Evolutionary conservation across 2,888 invertebrate species (phyloP), one percentile per base, ranked within the genome.

Genomic region (Aphodius sticticus): DNA sequence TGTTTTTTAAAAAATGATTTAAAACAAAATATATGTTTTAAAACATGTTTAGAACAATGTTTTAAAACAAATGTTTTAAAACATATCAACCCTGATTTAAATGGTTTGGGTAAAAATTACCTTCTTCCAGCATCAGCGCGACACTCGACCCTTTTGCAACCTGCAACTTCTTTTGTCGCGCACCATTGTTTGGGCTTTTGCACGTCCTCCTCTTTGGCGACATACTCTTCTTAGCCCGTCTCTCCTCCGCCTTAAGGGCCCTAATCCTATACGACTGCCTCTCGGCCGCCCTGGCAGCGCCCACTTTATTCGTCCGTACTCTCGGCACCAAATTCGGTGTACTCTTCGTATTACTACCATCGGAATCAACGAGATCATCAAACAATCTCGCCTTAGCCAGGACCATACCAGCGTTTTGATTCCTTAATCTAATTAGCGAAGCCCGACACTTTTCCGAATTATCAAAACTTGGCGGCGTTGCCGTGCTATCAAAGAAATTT

Each of bases 351-450:
- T 16, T 76, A 53, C 26, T 83, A 79, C 82, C 84, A 78, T 86
- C 86, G 9, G 85, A 84, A 78, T 86, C 86, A 74, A 85, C 78
- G 6, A 86, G 81, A 79, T 90, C 90, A 86, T 95, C 94, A 85
- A 95, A 96, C 35, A 95, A 89, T 86, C 93, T 94, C 0, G 95
- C 95, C 89, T 95, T 95, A 1, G 95, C 95, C 80, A 95, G 89
- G 0, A 96, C 96, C 90, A 95, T 95, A 6, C 96, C 96, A 6
- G 94, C 95, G 87, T 96, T 96, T 87, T 95, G 94, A 76, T 92
- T 91, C 36, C 95, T 90, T 38, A 96, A 86, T 84, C 93, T 93
- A 16, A 94, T 94, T 12, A 96, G 92, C 0, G 95, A 95, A 0
- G 94, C 94, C 80, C 95, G 91, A 0, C 93, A 93, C 36, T 92